phyloP scores from a whole-genome alignment of 2,113 vertebrate genomes.

The Syngnathus scovelli region DNA sequence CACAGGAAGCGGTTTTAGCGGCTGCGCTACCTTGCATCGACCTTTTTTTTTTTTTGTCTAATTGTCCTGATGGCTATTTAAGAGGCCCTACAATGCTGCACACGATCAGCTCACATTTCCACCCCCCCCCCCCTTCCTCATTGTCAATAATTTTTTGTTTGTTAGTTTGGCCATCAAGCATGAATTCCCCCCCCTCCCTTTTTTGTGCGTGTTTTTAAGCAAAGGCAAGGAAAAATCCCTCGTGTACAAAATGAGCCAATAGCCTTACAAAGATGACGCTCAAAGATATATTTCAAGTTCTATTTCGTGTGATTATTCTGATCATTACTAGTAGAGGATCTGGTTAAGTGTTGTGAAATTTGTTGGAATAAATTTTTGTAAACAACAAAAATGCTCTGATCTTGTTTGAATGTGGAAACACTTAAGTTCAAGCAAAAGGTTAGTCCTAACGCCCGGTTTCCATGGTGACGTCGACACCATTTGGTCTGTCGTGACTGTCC shows the following conservation, averaged over 20 bases:
- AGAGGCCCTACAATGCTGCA: conserved; percentile 99
- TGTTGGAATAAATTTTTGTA: conserved; percentile 99
- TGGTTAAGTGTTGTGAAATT: conserved; percentile 92
- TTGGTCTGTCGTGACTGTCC: conserved; percentile 48
- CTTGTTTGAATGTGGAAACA: conserved; percentile 32
- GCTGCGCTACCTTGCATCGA: conserved; percentile 96
- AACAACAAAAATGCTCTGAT: conserved; percentile 90
- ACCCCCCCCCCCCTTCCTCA: conserved; percentile 50
- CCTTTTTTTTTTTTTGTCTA: conserved; percentile 66
- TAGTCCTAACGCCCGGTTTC: conserved; percentile 10
- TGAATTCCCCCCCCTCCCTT: conserved; percentile 47
- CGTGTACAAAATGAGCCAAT: conserved; percentile 81
- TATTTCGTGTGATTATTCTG: conserved; percentile 74
- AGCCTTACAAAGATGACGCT: conserved; percentile 89
- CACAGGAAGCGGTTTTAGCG: conserved; percentile 80
- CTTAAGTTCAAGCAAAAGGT: background rate
- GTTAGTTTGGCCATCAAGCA: conserved; percentile 73
- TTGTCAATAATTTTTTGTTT: conserved; percentile 17
- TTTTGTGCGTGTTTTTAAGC: conserved; percentile 67
- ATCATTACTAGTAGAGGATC: conserved; percentile 71
- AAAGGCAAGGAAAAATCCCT: conserved; percentile 74
- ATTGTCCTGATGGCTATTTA: conserved; percentile 95
- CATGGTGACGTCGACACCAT: conserved; percentile 50
- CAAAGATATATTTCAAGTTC: conserved; percentile 70
- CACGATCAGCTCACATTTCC: conserved; percentile 89